A percentile compares a stretch with the other conserved stretches of the same genome.
phyloP scores from a whole-genome alignment of 2,113 vertebrate genomes.

The Tyrannus savana region DNA sequence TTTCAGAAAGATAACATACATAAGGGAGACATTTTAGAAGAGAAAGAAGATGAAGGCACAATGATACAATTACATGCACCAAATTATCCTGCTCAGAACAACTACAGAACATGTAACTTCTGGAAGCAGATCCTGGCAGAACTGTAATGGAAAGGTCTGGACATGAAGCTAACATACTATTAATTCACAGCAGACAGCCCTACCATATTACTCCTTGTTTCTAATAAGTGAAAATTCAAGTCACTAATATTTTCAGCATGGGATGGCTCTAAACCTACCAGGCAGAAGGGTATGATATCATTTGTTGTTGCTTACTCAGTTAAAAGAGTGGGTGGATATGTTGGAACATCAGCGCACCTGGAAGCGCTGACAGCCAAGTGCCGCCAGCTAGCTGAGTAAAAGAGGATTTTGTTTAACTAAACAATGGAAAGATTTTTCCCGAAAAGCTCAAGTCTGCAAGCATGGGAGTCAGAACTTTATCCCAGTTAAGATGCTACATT shows the following conservation, averaged over 20 bases:
- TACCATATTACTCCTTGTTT: neutral
- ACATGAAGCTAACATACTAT: neutral
- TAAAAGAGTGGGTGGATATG: constrained; percentile 9
- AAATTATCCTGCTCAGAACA: neutral
- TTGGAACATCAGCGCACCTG: constrained; percentile 34
- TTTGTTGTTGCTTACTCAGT: constrained; percentile 18
- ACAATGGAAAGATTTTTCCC: neutral
- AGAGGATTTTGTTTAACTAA: neutral
- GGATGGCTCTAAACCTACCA: neutral
- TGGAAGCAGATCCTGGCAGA: neutral
- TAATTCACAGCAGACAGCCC: neutral
- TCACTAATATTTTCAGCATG: neutral
- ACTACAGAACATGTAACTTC: neutral
- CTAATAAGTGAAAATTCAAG: neutral
- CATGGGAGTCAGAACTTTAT: neutral
- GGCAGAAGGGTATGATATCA: constrained; percentile 7
- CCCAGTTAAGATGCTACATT: neutral
- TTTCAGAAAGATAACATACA: neutral
- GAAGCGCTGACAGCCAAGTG: constrained; percentile 14
- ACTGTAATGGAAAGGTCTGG: neutral
- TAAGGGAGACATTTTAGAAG: neutral
- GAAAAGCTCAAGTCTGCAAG: neutral
- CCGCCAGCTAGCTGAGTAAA: neutral
- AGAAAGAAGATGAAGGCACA: neutral
- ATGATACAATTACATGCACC: neutral